Evolutionary conservation across 2,797 vertebrate species (phyloP).

Genomic region (Tolypeutes matacus): DNA sequence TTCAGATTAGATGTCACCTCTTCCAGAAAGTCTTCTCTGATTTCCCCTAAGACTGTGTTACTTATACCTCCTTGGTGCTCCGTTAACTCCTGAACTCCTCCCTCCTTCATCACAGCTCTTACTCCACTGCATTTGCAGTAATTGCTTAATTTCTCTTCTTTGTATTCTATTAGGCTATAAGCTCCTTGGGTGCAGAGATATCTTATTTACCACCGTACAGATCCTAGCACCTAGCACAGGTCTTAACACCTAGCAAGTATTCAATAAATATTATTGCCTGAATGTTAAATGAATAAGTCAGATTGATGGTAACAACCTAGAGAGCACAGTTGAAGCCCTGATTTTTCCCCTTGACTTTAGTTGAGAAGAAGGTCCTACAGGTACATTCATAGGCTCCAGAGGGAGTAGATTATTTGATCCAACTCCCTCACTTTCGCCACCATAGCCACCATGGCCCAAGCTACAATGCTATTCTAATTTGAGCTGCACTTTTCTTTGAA

Average conservation of each 20-base stretch:
- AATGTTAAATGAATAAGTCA: constrained; percentile 1
- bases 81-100: background rate
- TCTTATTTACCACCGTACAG: background rate
- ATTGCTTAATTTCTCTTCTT: background rate
- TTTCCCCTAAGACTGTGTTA: background rate
- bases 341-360: background rate
- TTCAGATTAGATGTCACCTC: background rate
- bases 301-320: background rate
- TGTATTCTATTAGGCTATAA: background rate
- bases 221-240: background rate
- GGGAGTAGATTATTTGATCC: background rate
- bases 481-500: background rate
- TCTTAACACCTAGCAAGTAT: background rate
- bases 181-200: background rate
- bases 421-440: background rate
- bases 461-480: background rate
- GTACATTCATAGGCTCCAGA: background rate
- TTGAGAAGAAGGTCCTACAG: background rate
- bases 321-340: background rate
- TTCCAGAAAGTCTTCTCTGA: background rate
- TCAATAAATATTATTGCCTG: background rate
- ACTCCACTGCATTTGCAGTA: background rate
- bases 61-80: background rate
- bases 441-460: background rate
- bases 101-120: background rate